Evolutionary conservation across 2,113 vertebrate genomes (phyloP).

Genomic region (Sus scrofa): DNA sequence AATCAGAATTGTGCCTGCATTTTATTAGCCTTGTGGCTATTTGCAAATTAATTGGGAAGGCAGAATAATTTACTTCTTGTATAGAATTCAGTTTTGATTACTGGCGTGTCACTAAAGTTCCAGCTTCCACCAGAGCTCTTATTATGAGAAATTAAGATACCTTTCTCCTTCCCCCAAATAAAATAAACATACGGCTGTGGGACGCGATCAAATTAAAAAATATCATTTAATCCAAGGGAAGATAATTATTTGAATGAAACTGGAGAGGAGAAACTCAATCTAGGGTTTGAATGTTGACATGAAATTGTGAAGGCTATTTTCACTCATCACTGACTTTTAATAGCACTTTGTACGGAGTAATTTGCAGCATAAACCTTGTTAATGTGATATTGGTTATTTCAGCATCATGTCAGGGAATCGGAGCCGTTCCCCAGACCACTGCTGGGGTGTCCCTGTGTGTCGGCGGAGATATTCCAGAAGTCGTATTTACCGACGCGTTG

Average conservation of each 20-base stretch:
- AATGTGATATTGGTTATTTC: conserved; percentile 59
- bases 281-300: conserved; percentile 66
- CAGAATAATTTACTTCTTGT: conserved; percentile 79
- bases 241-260: conserved; percentile 70
- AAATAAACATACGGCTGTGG: conserved; percentile 62
- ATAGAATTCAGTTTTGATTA: conserved; percentile 79
- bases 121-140: conserved; percentile 55
- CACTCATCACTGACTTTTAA: conserved; percentile 79
- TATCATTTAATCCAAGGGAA: conserved; percentile 69
- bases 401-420: background rate
- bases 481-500: background rate
- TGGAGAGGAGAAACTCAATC: conserved; percentile 69
- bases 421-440: background rate
- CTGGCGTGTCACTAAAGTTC: conserved; percentile 58
- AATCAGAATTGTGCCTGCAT: conserved; percentile 20
- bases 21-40: conserved; percentile 69
- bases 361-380: conserved; percentile 70
- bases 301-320: conserved; percentile 73
- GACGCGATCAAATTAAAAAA: conserved; percentile 52
- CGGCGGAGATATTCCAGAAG: background rate
- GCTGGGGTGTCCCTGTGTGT: background rate
- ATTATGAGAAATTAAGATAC: conserved; percentile 78
- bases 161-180: conserved; percentile 62
- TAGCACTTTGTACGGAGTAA: conserved; percentile 62
- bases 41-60: conserved; percentile 78